These are phyloP conservation scores for Ursus arctos DNA, from an alignment of 2,113 vertebrate genomes.

Conservation along the genomic window DNA sequence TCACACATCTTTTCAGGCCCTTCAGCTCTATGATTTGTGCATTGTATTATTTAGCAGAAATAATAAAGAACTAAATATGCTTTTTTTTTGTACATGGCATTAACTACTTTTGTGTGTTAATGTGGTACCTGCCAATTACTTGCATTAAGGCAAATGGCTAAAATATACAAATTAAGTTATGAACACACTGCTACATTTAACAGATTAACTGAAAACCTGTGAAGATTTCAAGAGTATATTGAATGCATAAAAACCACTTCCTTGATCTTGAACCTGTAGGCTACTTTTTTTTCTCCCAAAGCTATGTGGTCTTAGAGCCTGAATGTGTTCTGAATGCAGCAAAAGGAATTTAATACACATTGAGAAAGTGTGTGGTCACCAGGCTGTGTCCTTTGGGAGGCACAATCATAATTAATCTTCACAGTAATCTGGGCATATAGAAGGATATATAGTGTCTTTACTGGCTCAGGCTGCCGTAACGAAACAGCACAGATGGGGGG, in stretches of 20 bases:
- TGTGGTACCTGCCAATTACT: conserved; percentile 82
- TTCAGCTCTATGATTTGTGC: conserved; percentile 73
- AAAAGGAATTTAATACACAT: conserved; percentile 1
- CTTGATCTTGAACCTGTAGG: conserved; percentile 70
- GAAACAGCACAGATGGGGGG: neutral
- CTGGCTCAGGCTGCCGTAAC: neutral
- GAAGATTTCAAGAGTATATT: conserved; percentile 78
- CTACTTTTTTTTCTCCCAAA: neutral
- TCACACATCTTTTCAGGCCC: conserved; percentile 71
- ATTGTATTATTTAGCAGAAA: conserved; percentile 82
- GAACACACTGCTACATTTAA: conserved; percentile 82
- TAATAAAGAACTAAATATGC: conserved; percentile 78
- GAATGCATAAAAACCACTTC: conserved; percentile 73
- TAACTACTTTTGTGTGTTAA: conserved; percentile 81
- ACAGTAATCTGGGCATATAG: neutral
- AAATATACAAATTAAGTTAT: conserved; percentile 85
- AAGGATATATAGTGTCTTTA: neutral
- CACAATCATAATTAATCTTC: neutral
- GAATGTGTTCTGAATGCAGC: conserved; percentile 5
- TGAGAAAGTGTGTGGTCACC: neutral
- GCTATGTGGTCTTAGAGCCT: conserved; percentile 20
- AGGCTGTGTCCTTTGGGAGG: neutral
- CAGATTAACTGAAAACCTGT: conserved; percentile 81
- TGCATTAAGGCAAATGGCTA: conserved; percentile 82
- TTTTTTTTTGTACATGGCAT: conserved; percentile 67